A percentile compares a stretch with the other conserved stretches of the same genome.
These are phyloP conservation scores for Lethenteron camtschaticum DNA, from an alignment of 2,113 vertebrate species.

Conservation along the genomic window DNA sequence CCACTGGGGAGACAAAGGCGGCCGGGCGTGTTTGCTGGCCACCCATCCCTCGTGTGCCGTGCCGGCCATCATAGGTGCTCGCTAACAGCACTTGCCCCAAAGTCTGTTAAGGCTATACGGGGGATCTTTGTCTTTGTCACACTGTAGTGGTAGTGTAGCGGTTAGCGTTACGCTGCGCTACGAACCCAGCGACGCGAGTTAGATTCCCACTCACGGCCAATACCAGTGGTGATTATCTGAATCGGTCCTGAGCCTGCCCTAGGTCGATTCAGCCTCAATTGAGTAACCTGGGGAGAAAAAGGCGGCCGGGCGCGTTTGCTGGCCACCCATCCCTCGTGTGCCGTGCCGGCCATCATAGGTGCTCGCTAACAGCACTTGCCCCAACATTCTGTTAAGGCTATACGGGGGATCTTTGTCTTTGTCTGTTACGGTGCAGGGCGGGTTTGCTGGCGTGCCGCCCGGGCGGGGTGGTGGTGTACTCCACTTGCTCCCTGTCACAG, in stretches of 20 bases:
- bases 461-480: conserved; percentile 52
- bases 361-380: not conserved
- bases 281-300: not conserved
- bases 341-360: not conserved
- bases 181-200: too few species aligned
- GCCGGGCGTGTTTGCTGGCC: too few species aligned
- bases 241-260: not conserved
- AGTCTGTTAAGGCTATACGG: too few species aligned
- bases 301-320: not conserved
- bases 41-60: too few species aligned
- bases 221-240: too few species aligned
- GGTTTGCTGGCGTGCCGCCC: conserved; percentile 41
- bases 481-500: conserved; percentile 63
- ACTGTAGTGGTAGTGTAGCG: too few species aligned
- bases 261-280: not conserved
- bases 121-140: too few species aligned
- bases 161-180: too few species aligned
- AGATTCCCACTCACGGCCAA: too few species aligned
- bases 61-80: too few species aligned
- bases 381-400: not conserved
- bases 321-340: not conserved
- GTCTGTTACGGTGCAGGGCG: conserved; percentile 27
- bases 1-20: too few species aligned
- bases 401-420: not conserved
- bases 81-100: too few species aligned